A percentile compares a stretch with the other conserved stretches of the same genome.
Evolutionary conservation across 2,113 vertebrate species (phyloP).

Genomic region (Ctenodactylus gundi): DNA sequence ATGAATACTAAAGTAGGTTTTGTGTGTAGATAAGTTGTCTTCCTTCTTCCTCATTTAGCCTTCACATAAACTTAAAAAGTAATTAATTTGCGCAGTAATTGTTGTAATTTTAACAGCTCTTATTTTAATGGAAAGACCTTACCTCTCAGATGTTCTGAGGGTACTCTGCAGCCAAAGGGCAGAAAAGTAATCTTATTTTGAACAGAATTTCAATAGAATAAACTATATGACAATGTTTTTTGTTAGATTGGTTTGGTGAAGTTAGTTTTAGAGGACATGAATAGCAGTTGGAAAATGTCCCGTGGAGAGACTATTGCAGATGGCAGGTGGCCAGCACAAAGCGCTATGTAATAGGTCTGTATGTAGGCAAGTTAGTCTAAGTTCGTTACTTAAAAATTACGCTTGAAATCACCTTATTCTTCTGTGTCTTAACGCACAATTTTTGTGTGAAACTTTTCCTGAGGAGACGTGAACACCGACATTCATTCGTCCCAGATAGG

Average conservation of each 20-base stretch:
- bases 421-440: neutral
- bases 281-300: conserved; percentile 33
- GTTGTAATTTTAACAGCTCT: neutral
- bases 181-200: conserved; percentile 55
- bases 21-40: neutral
- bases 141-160: neutral
- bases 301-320: neutral
- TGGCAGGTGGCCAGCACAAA: neutral
- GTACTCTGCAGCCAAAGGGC: conserved; percentile 41
- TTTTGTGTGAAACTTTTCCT: too few species aligned
- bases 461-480: too few species aligned
- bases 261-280: conserved; percentile 50
- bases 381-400: conserved; percentile 37
- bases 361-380: conserved; percentile 19
- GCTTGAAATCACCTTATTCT: conserved; percentile 28
- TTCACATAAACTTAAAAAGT: neutral
- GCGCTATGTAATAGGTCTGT: neutral
- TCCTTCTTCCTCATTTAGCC: neutral
- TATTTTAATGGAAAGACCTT: conserved; percentile 38
- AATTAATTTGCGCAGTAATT: conserved; percentile 21
- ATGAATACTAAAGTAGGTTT: neutral
- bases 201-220: conserved; percentile 27
- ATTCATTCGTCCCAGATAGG: too few species aligned
- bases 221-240: conserved; percentile 28
- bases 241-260: conserved; percentile 39